These are phyloP conservation scores for Betta splendens DNA, from an alignment of 2,797 vertebrate species.

Conservation along the genomic window DNA sequence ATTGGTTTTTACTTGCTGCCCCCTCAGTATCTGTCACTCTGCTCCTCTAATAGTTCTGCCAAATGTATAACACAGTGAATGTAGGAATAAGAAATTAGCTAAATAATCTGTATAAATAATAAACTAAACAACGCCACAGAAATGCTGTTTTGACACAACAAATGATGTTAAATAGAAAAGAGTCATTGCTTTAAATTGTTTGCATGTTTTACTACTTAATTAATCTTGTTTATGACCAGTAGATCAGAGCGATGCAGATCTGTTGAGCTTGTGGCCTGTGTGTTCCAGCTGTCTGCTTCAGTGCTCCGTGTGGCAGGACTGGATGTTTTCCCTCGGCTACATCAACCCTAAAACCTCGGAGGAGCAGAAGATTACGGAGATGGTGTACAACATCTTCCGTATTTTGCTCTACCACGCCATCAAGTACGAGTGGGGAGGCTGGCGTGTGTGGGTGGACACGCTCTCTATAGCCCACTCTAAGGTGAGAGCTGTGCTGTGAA, in stretches of 20 bases:
- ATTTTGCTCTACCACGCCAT: constrained; percentile 98
- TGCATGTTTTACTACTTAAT: not conserved
- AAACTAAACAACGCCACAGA: not conserved
- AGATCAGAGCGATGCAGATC: not conserved
- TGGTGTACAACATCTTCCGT: constrained; percentile 98
- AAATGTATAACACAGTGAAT: constrained; percentile 10
- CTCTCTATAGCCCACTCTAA: constrained; percentile 98
- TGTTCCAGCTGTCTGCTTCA: constrained; percentile 91
- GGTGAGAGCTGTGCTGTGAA: constrained; percentile 83
- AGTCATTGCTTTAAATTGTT: not conserved
- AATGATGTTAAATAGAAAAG: constrained; percentile 1
- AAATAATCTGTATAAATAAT: constrained; percentile 11
- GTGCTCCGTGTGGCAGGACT: constrained; percentile 99
- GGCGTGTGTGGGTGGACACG: constrained; percentile 99
- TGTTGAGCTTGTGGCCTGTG: not conserved
- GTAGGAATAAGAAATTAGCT: not conserved
- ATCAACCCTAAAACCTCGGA: constrained; percentile 96
- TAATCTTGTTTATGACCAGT: not conserved
- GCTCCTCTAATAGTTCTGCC: not conserved
- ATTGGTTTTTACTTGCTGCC: constrained; percentile 16
- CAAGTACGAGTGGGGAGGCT: constrained; percentile 99
- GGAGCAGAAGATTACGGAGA: constrained; percentile 96
- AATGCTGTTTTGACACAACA: not conserved
- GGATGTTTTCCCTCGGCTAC: constrained; percentile 98
- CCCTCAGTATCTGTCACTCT: constrained; percentile 2